Evolutionary conservation across 2,797 vertebrate species (phyloP), one percentile per base, ranked within the genome.

Genomic region (Catharus ustulatus): DNA sequence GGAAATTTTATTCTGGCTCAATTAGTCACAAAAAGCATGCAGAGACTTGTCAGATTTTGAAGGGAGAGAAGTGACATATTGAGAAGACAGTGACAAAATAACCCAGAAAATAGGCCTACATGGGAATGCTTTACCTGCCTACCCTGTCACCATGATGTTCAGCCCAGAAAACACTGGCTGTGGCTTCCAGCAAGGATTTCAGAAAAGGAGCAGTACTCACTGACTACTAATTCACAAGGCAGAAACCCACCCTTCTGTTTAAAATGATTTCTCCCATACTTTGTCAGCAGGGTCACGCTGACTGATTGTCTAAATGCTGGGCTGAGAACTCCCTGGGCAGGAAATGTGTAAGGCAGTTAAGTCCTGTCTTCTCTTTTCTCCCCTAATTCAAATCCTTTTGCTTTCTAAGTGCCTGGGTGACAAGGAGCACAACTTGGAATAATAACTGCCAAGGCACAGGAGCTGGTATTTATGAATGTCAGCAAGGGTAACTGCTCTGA

Each of bases 1-100:
- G 94, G 73, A 79, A 54, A 42, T 82, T 69, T 84, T 91, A 86
- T 93, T 84, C 91, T 87, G 89, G 51, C 91, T 92, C 76, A 91
- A 63, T 95, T 96, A 95, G 85, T 89, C 82, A 69, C 79, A 78
- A 85, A 84, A 89, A 86, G 79, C 89, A 92, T 84, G 93, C 76
- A 93, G 62, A 83, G 67, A 78, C 89, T 66, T 95, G 92, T 93
- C 95, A 96, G 61, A 71, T 80, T 91, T 78, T 88, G 74, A 91
- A 92, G 69, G 59, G 34, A 94, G 62, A 74, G 36, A 83, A 92
- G 82, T 84, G 94, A 90, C 92, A 95, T n/a, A 75, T 36, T 90
- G 92, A 92, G 94, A 93, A 93, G 89, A 72, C 66, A 84, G 82
- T 92, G 89, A 92, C 92, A 96, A 92, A 92, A 88, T 52, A 95